Conservation (phyloP, 2,888 invertebrate genomes). For the Agonopterix subpropinquella region DNA sequence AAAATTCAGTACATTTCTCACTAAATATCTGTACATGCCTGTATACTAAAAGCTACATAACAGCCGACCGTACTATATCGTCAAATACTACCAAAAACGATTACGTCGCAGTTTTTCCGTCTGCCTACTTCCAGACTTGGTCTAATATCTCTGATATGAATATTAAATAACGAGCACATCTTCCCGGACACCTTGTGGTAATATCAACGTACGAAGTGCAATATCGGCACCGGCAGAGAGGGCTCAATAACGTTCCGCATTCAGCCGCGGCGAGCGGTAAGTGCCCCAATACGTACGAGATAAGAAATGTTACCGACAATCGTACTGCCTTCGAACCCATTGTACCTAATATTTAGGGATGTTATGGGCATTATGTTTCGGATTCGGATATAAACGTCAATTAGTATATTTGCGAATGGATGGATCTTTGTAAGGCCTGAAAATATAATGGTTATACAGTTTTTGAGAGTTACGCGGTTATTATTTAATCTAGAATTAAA, state of each 20-base stretch:
- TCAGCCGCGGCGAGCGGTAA: slow-evolving; percentile 40
- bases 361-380: neutral
- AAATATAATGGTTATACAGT: too few relatives aligned
- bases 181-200: slow-evolving; percentile 27
- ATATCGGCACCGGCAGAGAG: slow-evolving; percentile 38
- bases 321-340: slow-evolving; percentile 36
- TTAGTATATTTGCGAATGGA: neutral
- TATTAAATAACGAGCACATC: slow-evolving; percentile 36
- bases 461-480: too few relatives aligned
- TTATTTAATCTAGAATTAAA: too few relatives aligned
- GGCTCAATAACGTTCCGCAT: slow-evolving; percentile 56
- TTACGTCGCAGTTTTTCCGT: too few relatives aligned
- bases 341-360: slow-evolving; percentile 22
- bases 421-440: too few relatives aligned
- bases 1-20: too few relatives aligned
- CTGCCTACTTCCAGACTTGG: too few relatives aligned
- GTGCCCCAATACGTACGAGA: slow-evolving; percentile 48
- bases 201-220: slow-evolving; percentile 45
- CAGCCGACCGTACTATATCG: too few relatives aligned
- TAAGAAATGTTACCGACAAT: slow-evolving; percentile 54
- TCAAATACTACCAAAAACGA: too few relatives aligned
- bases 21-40: too few relatives aligned
- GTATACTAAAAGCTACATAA: too few relatives aligned
- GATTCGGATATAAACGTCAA: neutral
- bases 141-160: slow-evolving; percentile 17